These are phyloP conservation scores for Papilio helenus DNA, from an alignment of 1,140 invertebrate genomes.

Conservation along the genomic window DNA sequence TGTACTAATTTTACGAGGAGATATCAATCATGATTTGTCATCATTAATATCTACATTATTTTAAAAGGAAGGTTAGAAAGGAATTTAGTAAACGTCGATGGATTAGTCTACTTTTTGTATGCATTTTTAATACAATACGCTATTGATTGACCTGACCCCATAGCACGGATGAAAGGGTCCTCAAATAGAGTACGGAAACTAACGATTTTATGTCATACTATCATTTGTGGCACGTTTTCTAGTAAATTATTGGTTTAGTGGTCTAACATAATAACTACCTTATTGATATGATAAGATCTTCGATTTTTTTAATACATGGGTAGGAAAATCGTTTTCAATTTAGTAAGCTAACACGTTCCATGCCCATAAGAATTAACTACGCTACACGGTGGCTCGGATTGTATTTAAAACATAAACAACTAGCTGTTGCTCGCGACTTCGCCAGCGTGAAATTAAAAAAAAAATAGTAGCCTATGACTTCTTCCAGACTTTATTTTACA, in stretches of 20 bases:
- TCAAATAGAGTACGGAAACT: not conserved
- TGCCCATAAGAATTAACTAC: too few relatives aligned
- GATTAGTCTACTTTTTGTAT: conserved; percentile 55
- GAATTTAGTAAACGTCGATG: conserved; percentile 34
- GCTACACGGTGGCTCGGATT: too few relatives aligned
- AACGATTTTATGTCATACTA: conserved; percentile 7
- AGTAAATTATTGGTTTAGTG: not conserved
- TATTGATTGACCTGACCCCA: conserved; percentile 60
- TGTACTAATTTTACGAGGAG: not conserved
- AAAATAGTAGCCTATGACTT: too few relatives aligned
- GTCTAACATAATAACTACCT: not conserved
- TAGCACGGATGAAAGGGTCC: conserved; percentile 48
- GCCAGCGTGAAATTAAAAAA: too few relatives aligned
- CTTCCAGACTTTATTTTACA: too few relatives aligned
- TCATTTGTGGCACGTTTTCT: not conserved
- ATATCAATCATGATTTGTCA: not conserved
- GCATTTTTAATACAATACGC: conserved; percentile 54
- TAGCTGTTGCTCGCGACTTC: too few relatives aligned
- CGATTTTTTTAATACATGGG: too few relatives aligned
- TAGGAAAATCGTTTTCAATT: too few relatives aligned
- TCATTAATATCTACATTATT: not conserved
- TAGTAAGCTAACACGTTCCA: too few relatives aligned
- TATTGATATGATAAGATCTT: not conserved
- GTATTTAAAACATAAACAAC: too few relatives aligned
- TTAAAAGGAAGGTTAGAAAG: not conserved